Conservation (phyloP, 2,797 vertebrate species). For the Arctocebus calabarensis region DNA sequence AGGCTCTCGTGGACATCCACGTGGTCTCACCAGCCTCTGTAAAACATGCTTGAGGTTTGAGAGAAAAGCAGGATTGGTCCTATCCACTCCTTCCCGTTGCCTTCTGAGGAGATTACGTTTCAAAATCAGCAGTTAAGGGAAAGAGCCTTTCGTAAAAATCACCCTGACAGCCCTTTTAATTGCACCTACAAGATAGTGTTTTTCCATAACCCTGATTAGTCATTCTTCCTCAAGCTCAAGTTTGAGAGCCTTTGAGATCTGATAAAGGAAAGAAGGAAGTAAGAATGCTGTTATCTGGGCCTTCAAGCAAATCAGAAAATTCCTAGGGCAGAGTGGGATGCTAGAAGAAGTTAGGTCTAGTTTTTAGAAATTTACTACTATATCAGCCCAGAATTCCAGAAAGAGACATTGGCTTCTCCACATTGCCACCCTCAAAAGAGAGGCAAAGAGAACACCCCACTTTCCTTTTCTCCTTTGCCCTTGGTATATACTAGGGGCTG, state of each 20-base stretch:
- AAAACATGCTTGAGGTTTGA: constrained; percentile 46
- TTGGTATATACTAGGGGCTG: background rate
- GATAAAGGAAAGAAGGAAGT: background rate
- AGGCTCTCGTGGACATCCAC: background rate
- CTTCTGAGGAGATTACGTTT: background rate
- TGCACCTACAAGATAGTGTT: background rate
- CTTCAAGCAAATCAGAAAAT: background rate
- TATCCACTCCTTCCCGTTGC: background rate
- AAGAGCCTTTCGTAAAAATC: background rate
- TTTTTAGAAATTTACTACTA: background rate
- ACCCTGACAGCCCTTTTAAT: background rate
- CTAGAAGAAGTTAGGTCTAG: background rate
- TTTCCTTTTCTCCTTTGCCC: background rate
- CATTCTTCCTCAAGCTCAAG: background rate
- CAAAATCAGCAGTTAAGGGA: background rate
- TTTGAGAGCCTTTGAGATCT: background rate
- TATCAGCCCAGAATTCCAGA: background rate
- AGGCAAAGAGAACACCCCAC: background rate
- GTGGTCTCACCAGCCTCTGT: background rate
- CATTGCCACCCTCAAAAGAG: background rate
- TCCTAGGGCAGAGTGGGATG: background rate
- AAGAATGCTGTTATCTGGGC: background rate
- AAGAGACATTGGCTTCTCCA: background rate
- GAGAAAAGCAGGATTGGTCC: background rate
- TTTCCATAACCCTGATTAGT: background rate